Evolutionary conservation across 1,140 invertebrate species (phyloP).

Genomic region (Conus betulinus): DNA sequence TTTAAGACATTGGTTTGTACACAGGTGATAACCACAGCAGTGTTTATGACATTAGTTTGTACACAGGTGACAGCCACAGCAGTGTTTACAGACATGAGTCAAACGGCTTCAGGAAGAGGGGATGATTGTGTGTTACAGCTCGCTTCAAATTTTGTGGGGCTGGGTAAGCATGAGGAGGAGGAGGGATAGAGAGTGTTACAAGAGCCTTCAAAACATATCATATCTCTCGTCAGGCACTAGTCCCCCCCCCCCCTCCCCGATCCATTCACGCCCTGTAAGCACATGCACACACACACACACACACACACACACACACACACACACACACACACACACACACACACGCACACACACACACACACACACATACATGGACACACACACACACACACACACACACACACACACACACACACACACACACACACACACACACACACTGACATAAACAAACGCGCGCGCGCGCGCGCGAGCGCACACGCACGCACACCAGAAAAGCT

Average conservation of each 20-base stretch:
- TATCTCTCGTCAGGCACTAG: neutral
- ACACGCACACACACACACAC: constrained; percentile 4
- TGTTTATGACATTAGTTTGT: no score
- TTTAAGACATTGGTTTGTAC: no score
- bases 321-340: neutral
- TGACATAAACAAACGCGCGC: neutral
- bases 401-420: constrained; percentile 1
- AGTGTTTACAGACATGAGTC: no score
- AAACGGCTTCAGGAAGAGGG: no score
- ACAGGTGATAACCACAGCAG: no score
- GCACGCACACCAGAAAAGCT: neutral
- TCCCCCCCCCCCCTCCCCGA: no score
- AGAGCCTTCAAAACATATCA: neutral
- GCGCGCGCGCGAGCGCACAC: neutral
- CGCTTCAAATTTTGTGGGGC: no score
- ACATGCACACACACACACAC: neutral
- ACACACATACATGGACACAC: neutral
- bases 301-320: neutral
- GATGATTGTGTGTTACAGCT: no score
- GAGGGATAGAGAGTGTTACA: neutral
- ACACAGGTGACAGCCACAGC: no score
- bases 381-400: constrained; percentile 3
- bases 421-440: constrained; percentile 9
- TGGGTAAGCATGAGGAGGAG: neutral
- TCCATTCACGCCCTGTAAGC: neutral